Percentiles rank a stretch among this genome's conserved stretches.
phyloP scores from a whole-genome alignment of 2,113 vertebrate species.

The Istiophorus platypterus region DNA sequence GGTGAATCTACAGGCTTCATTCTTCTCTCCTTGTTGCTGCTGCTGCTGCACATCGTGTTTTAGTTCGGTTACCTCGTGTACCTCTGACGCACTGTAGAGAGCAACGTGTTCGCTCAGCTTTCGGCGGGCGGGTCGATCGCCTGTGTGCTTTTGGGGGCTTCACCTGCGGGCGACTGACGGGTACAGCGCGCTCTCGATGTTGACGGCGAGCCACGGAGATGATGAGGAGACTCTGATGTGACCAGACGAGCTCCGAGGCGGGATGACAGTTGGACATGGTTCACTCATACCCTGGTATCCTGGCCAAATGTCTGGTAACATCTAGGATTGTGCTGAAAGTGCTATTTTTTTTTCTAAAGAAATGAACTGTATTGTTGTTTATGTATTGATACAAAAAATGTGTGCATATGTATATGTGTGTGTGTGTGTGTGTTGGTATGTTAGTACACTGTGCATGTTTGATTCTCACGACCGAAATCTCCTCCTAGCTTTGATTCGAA shows the following conservation, averaged over 20 bases:
- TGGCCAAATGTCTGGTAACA: conserved; percentile 51
- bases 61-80: background rate
- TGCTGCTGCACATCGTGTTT: conserved; percentile 11
- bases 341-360: conserved; percentile 48
- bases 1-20: background rate
- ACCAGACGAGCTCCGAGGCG: conserved; percentile 25
- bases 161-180: conserved; percentile 18
- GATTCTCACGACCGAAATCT: conserved; percentile 39
- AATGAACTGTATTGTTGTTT: conserved; percentile 25
- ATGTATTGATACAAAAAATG: background rate
- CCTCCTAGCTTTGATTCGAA: conserved; percentile 52
- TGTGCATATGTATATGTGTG: background rate
- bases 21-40: too few species aligned
- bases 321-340: conserved; percentile 78
- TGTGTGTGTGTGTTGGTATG: conserved; percentile 19
- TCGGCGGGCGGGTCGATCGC: conserved; percentile 21
- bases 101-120: background rate
- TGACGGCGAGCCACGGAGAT: conserved; percentile 35
- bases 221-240: conserved; percentile 20
- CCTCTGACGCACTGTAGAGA: background rate
- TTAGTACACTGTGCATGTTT: conserved; percentile 51
- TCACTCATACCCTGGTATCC: conserved; percentile 62
- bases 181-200: conserved; percentile 6
- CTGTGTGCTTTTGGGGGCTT: conserved; percentile 69
- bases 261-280: conserved; percentile 39